phyloP scores from a whole-genome alignment of 2,888 invertebrate species.

The Holacanthella duospinosa region DNA sequence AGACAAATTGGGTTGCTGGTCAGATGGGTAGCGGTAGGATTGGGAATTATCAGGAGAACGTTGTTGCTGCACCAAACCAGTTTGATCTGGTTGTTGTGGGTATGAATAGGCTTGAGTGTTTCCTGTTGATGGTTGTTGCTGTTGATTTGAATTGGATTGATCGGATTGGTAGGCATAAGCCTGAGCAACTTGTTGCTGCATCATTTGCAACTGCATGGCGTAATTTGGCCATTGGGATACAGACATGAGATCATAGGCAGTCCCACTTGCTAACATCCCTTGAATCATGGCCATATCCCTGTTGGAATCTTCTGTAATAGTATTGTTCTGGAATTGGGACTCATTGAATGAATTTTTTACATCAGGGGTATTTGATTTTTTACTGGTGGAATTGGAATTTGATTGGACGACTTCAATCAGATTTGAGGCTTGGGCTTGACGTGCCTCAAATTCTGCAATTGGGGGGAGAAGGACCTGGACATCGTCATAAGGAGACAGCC shows the following conservation, averaged over 20 bases:
- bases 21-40: too few relatives aligned
- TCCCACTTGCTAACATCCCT: not conserved
- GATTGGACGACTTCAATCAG: not conserved
- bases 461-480: conserved; percentile 3
- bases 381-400: not conserved
- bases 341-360: too few relatives aligned
- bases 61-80: too few relatives aligned
- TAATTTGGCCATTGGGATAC: conserved; percentile 1
- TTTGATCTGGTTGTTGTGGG: too few relatives aligned
- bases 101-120: too few relatives aligned
- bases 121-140: not conserved
- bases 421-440: not conserved
- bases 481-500: not conserved
- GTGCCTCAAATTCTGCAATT: not conserved
- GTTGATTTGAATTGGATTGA: not conserved
- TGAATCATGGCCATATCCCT: not conserved
- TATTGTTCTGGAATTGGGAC: too few relatives aligned
- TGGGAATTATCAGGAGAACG: too few relatives aligned
- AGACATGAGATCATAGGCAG: not conserved
- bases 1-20: too few relatives aligned
- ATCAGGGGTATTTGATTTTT: not conserved
- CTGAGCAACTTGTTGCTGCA: conserved; percentile 17
- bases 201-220: conserved; percentile 19
- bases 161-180: conserved; percentile 14
- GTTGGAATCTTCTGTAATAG: not conserved